Evolutionary conservation across 53 echinoderm and acorn worm genomes (phyloP).

Genomic region (Actinopyga echinites): DNA sequence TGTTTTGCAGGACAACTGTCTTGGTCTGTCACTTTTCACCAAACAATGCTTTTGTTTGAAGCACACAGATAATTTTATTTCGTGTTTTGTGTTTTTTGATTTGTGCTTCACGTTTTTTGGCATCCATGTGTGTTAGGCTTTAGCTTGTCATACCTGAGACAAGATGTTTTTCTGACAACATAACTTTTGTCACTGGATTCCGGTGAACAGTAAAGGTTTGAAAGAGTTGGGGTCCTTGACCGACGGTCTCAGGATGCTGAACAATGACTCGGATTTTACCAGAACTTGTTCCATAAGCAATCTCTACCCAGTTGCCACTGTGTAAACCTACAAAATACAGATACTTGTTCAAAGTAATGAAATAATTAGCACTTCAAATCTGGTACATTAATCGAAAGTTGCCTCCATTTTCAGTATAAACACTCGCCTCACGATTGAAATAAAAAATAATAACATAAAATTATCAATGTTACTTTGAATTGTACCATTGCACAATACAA

Average conservation of each 20-base stretch:
- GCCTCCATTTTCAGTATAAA: no score
- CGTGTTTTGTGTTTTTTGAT: no score
- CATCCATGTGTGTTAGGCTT: background rate
- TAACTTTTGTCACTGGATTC: slow-evolving; percentile 91
- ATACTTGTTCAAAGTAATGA: background rate
- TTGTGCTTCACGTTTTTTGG: no score
- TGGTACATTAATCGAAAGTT: no score
- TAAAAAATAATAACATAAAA: no score
- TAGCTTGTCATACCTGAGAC: slow-evolving; percentile 74
- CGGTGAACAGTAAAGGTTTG: slow-evolving; percentile 98
- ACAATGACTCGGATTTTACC: slow-evolving; percentile 91
- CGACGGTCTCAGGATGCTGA: slow-evolving; percentile 97
- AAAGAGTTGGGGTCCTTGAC: slow-evolving; percentile 96
- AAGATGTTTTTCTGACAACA: slow-evolving; percentile 98
- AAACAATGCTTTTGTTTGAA: no score
- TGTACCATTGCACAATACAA: no score
- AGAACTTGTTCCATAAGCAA: slow-evolving; percentile 95
- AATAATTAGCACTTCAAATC: background rate
- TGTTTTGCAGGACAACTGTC: no score
- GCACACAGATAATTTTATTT: no score
- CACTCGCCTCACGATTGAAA: no score
- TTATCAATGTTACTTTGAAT: no score
- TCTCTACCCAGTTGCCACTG: slow-evolving; percentile 99
- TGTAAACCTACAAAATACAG: slow-evolving; percentile 32
- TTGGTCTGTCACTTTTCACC: no score